Percentiles rank a stretch among this genome's conserved stretches.
Evolutionary conservation across 2,888 invertebrate genomes (phyloP).

Genomic region (Acanthacorydalis orientalis): DNA sequence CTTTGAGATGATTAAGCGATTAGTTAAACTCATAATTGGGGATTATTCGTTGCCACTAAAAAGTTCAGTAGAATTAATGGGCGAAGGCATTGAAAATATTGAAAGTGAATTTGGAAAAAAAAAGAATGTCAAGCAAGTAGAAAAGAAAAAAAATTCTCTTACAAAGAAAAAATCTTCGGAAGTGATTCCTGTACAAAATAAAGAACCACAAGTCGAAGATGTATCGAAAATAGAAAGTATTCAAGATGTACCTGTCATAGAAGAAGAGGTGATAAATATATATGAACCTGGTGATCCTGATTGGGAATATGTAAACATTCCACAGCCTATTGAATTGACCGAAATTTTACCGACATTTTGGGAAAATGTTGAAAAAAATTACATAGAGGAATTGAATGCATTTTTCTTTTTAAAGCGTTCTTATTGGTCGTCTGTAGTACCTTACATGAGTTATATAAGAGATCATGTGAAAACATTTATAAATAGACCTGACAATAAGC

Average conservation of each 20-base stretch:
- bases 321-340: constrained; percentile 17
- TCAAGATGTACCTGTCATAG: constrained; percentile 5
- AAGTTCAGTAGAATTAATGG: constrained; percentile 25
- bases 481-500: constrained; percentile 37
- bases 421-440: constrained; percentile 34
- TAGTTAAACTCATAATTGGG: constrained; percentile 25
- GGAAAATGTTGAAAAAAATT: constrained; percentile 26
- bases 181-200: constrained; percentile 2
- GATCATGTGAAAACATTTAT: constrained; percentile 37
- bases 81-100: constrained; percentile 13
- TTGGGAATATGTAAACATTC: constrained; percentile 24
- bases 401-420: constrained; percentile 38
- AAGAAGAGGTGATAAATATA: constrained; percentile 5
- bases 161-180: constrained; percentile 4
- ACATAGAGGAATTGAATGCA: constrained; percentile 34
- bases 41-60: constrained; percentile 22
- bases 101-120: constrained; percentile 6
- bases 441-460: constrained; percentile 35
- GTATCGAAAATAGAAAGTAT: constrained; percentile 16
- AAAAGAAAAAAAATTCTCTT: neutral
- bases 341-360: constrained; percentile 25
- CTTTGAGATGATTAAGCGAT: constrained; percentile 30
- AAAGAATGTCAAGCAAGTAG: constrained; percentile 8
- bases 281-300: constrained; percentile 18
- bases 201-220: constrained; percentile 20